Evolutionary conservation across 2,888 invertebrate genomes (phyloP).

Genomic region (Acanthosepion lycidas): DNA sequence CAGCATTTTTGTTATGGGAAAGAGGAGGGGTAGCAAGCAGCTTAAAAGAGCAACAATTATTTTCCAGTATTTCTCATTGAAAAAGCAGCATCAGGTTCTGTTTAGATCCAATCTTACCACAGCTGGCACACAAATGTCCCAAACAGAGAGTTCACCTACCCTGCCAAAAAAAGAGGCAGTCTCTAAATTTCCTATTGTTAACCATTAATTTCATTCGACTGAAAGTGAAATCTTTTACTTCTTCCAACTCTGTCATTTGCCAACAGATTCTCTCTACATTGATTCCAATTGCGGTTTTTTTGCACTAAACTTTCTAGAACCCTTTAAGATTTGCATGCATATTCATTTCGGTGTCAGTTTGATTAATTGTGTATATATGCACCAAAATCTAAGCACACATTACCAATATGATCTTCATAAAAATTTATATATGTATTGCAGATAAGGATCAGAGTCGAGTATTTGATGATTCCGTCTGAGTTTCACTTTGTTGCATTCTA

Average conservation of each 20-base stretch:
- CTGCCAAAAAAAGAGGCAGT: neutral
- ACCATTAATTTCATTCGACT: neutral
- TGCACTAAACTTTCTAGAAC: too few species aligned
- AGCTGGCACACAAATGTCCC: slow-evolving; percentile 8
- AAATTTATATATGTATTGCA: too few species aligned
- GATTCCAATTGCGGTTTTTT: too few species aligned
- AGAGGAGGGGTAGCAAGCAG: neutral
- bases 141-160: neutral
- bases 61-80: neutral
- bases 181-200: slow-evolving; percentile 16
- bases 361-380: too few species aligned
- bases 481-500: too few species aligned
- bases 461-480: too few species aligned
- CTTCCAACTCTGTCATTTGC: neutral
- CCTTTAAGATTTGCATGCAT: too few species aligned
- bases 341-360: too few species aligned
- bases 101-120: neutral
- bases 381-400: too few species aligned
- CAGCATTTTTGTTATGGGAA: neutral
- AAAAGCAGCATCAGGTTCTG: neutral
- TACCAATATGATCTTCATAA: too few species aligned
- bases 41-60: neutral
- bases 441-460: too few species aligned
- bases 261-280: too few species aligned
- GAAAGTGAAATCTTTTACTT: neutral